Base-by-base conservation (phyloP, 2,888 invertebrate genomes). In the Trachelus iudaicus region DNA sequence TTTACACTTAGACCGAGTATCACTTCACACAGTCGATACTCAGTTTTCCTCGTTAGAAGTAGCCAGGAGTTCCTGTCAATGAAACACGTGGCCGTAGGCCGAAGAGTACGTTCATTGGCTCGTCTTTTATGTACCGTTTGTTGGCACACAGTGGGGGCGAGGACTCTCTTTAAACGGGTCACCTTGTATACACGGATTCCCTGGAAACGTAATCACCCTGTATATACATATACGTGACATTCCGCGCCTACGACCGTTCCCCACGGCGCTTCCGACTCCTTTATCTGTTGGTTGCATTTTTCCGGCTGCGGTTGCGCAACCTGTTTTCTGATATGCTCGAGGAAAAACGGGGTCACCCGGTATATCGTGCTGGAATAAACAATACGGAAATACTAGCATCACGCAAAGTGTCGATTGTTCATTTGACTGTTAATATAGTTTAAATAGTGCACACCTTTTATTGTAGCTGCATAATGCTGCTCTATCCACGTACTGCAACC, bases 121-220 rank as follows among this genome's bases (percentile, higher is more conserved):
- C 23, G 56, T 56, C 56, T 56, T 56, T 56, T 56, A 56, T 56
- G 56, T 56, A 56, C 56, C 56, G 56, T 56, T 56, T 56, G 56
- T 56, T 56, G 15, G 56, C 23, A 23, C 9, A 23, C 56, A 23
- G 56, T 56, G 56, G 56, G 56, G 56, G 56, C 56, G 23, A 56
- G 56, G 56, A 56, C 56, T 56, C 31, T 34, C 34, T 71, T 71
- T 71, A 71, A 71, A 71, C 71, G 71, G 34, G 71, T 71, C 71
- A 34, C 71, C 71, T 71, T 33, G 71, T 71, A 71, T 71, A 71
- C 71, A 34, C 71, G 71, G 12, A n/a, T 33, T 71, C 13, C 71
- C 13, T 34, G 71, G 13, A 71, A 23, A 34, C 33, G 56, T 56
- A 56, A 71, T 71, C 71, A 34, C 9, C 6, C 71, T 34, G 71